These are phyloP conservation scores for Heliconius aoede DNA, from an alignment of 2,888 invertebrate species.

Conservation along the genomic window DNA sequence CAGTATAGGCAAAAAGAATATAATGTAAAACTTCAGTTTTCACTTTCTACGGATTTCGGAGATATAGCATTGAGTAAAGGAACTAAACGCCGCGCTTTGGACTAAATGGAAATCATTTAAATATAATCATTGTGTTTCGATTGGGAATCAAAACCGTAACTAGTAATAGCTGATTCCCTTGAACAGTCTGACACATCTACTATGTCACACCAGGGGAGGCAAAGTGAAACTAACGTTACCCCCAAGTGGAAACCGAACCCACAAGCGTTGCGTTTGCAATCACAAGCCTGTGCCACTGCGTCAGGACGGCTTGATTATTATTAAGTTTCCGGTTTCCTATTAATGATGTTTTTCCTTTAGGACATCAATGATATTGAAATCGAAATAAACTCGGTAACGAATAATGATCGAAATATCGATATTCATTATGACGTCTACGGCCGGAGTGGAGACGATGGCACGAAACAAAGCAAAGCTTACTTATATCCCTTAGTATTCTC, in stretches of 20 bases:
- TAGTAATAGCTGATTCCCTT: no score
- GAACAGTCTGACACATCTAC: neutral
- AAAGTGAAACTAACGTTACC: no score
- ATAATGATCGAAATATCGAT: constrained; percentile 38
- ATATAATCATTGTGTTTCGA: neutral
- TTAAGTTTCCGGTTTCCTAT: neutral
- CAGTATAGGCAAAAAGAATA: neutral
- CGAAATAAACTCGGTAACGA: constrained; percentile 49
- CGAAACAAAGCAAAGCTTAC: constrained; percentile 23
- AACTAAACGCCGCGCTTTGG: no score
- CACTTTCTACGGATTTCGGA: neutral
- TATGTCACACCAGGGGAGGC: no score
- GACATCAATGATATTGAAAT: constrained; percentile 40
- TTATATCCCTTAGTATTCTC: constrained; percentile 27
- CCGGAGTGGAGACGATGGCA: constrained; percentile 41
- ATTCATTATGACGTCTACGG: constrained; percentile 44
- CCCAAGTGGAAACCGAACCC: neutral
- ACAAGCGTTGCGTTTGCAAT: neutral
- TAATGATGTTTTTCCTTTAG: constrained; percentile 35
- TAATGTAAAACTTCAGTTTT: neutral
- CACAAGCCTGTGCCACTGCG: neutral
- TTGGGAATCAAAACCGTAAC: neutral
- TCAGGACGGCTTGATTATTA: neutral
- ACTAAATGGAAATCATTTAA: neutral
- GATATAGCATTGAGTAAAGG: neutral